Conservation (phyloP, 2,797 vertebrate species). For the Coranthus polyacanthus region DNA sequence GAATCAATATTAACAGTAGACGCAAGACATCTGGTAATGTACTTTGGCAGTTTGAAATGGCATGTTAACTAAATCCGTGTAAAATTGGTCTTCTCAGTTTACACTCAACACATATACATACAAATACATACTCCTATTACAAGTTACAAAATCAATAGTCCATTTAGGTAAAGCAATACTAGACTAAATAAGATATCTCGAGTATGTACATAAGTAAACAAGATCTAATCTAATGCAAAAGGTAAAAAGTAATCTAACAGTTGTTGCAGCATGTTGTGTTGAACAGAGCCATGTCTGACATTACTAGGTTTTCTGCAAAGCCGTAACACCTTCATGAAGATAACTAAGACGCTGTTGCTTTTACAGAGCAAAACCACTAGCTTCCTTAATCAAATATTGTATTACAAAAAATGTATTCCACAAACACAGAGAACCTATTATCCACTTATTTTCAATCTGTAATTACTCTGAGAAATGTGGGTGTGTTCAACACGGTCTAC, state of each 20-base stretch:
- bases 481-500: slow-evolving; percentile 74
- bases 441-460: slow-evolving; percentile 74
- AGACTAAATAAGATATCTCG: slow-evolving; percentile 12
- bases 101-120: slow-evolving; percentile 54
- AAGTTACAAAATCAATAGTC: slow-evolving; percentile 44
- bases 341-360: slow-evolving; percentile 33
- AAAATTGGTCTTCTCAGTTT: slow-evolving; percentile 73
- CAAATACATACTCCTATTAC: slow-evolving; percentile 53
- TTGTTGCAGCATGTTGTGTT: slow-evolving; percentile 9
- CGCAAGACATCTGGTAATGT: slow-evolving; percentile 75
- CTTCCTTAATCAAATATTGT: slow-evolving; percentile 52
- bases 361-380: slow-evolving; percentile 38
- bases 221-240: slow-evolving; percentile 26
- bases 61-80: slow-evolving; percentile 70
- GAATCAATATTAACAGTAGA: slow-evolving; percentile 54
- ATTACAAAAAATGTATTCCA: slow-evolving; percentile 69
- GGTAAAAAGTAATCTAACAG: slow-evolving; percentile 1
- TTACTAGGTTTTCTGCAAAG: slow-evolving; percentile 24
- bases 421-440: slow-evolving; percentile 64
- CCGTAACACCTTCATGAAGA: slow-evolving; percentile 28
- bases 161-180: slow-evolving; percentile 33
- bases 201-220: slow-evolving; percentile 12
- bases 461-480: slow-evolving; percentile 80
- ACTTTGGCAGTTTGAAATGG: slow-evolving; percentile 71
- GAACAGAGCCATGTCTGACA: slow-evolving; percentile 16